phyloP scores from a whole-genome alignment of 2,888 invertebrate species.

The Drosophila kuntzei region DNA sequence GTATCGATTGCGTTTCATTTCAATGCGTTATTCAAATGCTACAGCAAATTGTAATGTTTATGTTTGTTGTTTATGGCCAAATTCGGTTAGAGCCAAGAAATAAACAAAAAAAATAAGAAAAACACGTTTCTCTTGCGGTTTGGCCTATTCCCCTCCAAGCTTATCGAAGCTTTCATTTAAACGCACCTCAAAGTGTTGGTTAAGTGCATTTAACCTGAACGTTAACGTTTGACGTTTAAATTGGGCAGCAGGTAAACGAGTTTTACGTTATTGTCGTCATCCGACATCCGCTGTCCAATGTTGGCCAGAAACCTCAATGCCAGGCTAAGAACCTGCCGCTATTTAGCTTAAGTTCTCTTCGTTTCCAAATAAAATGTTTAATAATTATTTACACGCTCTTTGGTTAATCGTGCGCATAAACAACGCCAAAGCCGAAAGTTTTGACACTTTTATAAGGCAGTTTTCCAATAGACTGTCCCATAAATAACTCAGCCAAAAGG shows the following conservation, averaged over 20 bases:
- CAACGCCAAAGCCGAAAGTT: conserved; percentile 61
- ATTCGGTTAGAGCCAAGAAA: conserved; percentile 47
- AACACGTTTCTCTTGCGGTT: conserved; percentile 61
- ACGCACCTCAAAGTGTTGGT: conserved; percentile 79
- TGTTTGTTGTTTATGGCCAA: conserved; percentile 79
- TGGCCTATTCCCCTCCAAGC: conserved; percentile 24
- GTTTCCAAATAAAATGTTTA: conserved; percentile 40
- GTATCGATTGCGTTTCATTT: conserved; percentile 11
- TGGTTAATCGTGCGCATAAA: conserved; percentile 72
- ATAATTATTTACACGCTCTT: conserved; percentile 73
- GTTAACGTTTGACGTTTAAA: conserved; percentile 78
- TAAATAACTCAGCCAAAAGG: conserved; percentile 77
- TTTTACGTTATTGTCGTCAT: conserved; percentile 53
- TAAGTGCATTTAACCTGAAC: conserved; percentile 82
- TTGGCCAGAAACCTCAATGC: conserved; percentile 22
- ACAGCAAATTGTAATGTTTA: conserved; percentile 80
- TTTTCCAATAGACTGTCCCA: conserved; percentile 70
- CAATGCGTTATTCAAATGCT: conserved; percentile 52
- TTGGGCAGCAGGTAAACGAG: conserved; percentile 65
- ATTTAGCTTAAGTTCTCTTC: background rate
- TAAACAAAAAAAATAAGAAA: conserved; percentile 17
- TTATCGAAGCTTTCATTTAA: conserved; percentile 75
- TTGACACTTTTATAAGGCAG: conserved; percentile 81
- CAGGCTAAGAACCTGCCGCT: conserved; percentile 18
- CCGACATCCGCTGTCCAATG: conserved; percentile 49